phyloP scores from a whole-genome alignment of 2,888 invertebrate species.

The Auanema sp. region DNA sequence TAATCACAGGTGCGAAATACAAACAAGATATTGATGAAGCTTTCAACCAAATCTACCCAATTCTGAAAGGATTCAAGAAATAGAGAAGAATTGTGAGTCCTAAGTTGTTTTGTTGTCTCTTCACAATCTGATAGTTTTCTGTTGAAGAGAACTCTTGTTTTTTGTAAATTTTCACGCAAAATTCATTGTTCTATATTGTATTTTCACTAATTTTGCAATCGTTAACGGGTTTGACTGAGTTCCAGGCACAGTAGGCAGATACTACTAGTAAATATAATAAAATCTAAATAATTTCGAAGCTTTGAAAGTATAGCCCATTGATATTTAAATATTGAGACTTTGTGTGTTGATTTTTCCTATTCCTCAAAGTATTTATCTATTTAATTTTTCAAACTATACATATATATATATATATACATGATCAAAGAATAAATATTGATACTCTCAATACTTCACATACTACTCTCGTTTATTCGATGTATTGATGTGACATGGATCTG shows the following conservation, averaged over 20 bases:
- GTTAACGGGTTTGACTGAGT: background rate
- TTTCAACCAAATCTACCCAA: slow-evolving; percentile 90
- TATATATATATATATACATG: background rate
- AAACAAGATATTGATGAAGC: slow-evolving; percentile 88
- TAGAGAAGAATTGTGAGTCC: slow-evolving; percentile 8
- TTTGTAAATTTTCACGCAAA: background rate
- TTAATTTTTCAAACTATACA: slow-evolving; percentile 5
- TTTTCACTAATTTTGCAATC: background rate
- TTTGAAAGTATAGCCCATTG: too few relatives aligned
- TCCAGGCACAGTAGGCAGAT: background rate
- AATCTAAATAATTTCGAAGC: too few relatives aligned
- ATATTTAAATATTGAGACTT: too few relatives aligned
- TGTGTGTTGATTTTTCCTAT: slow-evolving; percentile 1
- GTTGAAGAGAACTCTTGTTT: background rate
- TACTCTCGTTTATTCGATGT: background rate
- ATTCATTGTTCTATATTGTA: background rate
- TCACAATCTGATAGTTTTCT: background rate
- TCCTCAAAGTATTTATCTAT: slow-evolving; percentile 10
- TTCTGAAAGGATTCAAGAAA: slow-evolving; percentile 88
- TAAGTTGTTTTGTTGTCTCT: slow-evolving; percentile 2
- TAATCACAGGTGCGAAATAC: slow-evolving; percentile 90
- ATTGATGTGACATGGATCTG: background rate
- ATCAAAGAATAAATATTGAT: background rate
- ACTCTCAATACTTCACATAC: background rate
- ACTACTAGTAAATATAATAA: too few relatives aligned